Conservation (phyloP, 2,797 vertebrate species). For the Acomys russatus region DNA sequence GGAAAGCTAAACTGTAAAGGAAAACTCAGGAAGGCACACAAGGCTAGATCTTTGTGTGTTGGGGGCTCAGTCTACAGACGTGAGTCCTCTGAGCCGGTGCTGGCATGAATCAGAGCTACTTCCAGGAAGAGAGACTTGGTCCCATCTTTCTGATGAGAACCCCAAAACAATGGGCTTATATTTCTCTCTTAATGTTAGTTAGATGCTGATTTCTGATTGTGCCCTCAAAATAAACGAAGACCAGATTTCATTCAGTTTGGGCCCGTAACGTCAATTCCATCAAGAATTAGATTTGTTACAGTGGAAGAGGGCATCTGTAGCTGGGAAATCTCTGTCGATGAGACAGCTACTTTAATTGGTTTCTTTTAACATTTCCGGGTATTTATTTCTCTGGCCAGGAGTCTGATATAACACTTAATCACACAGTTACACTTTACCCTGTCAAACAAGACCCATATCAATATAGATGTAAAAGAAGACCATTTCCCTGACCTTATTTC, state of each 20-base stretch:
- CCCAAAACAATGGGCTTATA: not conserved
- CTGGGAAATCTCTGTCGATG: too few relatives aligned
- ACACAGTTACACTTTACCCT: not conserved
- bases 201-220: not conserved
- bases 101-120: not conserved
- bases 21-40: not conserved
- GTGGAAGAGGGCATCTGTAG: not conserved
- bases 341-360: not conserved
- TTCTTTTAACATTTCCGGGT: not conserved
- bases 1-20: not conserved
- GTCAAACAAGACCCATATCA: not conserved
- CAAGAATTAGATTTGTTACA: not conserved
- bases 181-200: not conserved
- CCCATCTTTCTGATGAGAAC: not conserved
- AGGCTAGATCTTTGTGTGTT: not conserved
- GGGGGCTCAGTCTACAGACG: not conserved
- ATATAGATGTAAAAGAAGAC: not conserved
- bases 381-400: not conserved
- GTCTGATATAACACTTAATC: not conserved
- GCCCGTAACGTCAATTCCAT: not conserved
- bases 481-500: not conserved
- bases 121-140: not conserved
- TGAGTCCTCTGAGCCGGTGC: not conserved
- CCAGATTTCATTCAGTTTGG: not conserved
- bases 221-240: not conserved